Evolutionary conservation across 2,113 vertebrate species (phyloP), one percentile per base, ranked within the genome.

Genomic region (Hippopotamus amphibius): DNA sequence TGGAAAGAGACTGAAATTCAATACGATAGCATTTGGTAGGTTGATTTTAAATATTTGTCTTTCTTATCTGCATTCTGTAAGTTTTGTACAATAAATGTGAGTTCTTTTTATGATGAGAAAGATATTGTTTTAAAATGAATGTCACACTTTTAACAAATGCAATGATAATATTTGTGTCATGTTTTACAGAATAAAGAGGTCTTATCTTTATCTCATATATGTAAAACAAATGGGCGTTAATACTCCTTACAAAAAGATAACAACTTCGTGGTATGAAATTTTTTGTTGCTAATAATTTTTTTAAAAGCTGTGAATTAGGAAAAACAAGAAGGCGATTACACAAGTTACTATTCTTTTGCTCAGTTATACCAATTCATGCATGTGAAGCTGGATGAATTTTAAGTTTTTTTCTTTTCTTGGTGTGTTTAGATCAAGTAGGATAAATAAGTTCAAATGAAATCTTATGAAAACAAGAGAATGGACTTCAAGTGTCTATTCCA

Each of bases 401-500:
- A 53, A 30, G 4, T 0, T 10, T 53, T 37, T 41, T 90, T 50
- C 9, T 55, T 57, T 37, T 88, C 33, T 90, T 88, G 92, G 43
- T 96, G 57, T 88, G 65, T 72, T 97, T 93, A 86, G 68, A 93
- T 95, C 79, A 95, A 97, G 74, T 66, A 88, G 84, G 71, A 84
- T 71, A 97, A 96, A 94, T 82, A 79, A 74, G 26, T 96, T 90
- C 71, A 94, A 96, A 93, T 82, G 61, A 95, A 95, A 96, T 96
- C 66, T 90, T 92, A 61, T 65, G 92, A 93, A 97, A 96, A 97
- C 74, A 96, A 87, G 87, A 88, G 72, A 95, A 92, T 61, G 80
- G 71, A 94, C 84, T 97, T 92, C 30, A 81, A 95, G 84, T 92
- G 92, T 93, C 71, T 96, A 61, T 92, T 88, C 55, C 55, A 89